Evolutionary conservation across 1,140 invertebrate species (phyloP).

Genomic region (Ylistrum balloti): DNA sequence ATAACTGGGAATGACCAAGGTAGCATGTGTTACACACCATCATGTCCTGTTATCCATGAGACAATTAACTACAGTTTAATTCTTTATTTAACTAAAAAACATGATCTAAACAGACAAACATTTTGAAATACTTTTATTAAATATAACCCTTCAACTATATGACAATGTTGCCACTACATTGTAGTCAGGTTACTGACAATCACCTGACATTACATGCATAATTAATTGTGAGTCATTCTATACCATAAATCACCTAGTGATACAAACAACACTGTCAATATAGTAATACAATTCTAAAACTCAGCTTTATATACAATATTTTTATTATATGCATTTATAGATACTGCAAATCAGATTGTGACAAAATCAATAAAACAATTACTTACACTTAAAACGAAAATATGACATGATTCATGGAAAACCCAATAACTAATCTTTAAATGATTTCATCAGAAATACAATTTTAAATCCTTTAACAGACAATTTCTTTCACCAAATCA

Average conservation of each 20-base stretch:
- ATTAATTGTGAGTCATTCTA: not conserved
- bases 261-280: no score
- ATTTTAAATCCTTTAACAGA: no score
- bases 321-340: not conserved
- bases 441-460: no score
- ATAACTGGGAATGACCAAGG: no score
- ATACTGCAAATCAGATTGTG: not conserved
- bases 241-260: not conserved
- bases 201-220: not conserved
- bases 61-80: no score
- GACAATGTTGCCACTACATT: not conserved
- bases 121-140: not conserved
- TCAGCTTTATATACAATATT: not conserved
- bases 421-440: no score
- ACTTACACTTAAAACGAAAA: slow-evolving; percentile 11
- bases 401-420: not conserved
- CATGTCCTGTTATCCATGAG: no score
- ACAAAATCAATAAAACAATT: not conserved
- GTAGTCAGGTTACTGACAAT: not conserved
- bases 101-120: not conserved
- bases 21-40: no score
- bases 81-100: no score
- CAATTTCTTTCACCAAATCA: no score
- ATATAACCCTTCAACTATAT: not conserved
- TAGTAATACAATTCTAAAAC: not conserved